A percentile compares a stretch with the other conserved stretches of the same genome.
These are phyloP conservation scores for Adelphocoris suturalis DNA, from an alignment of 2,888 invertebrate genomes.

Conservation along the genomic window DNA sequence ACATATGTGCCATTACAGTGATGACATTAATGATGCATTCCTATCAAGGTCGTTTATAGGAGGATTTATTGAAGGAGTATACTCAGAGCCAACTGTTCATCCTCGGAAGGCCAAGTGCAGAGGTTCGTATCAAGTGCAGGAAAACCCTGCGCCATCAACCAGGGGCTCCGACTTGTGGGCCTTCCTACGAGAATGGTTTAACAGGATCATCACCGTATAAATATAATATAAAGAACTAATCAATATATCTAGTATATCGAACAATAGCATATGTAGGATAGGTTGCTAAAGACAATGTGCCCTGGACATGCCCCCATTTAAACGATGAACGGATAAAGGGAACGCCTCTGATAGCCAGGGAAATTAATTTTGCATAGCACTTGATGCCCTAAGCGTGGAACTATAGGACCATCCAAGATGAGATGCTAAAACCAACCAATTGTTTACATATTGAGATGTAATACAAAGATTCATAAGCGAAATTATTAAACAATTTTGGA, in stretches of 20 bases:
- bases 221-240: too few relatives aligned
- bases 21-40: too few relatives aligned
- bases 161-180: conserved; percentile 47
- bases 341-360: conserved; percentile 35
- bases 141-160: conserved; percentile 57
- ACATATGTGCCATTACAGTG: too few relatives aligned
- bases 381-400: not conserved
- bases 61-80: not conserved
- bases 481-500: too few relatives aligned
- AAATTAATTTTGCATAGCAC: not conserved
- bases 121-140: conserved; percentile 63
- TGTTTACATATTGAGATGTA: too few relatives aligned
- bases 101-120: conserved; percentile 24
- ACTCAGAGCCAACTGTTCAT: conserved; percentile 67
- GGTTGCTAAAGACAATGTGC: not conserved
- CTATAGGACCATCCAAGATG: too few relatives aligned
- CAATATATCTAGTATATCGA: too few relatives aligned
- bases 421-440: too few relatives aligned
- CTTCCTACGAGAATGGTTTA: conserved; percentile 68
- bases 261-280: not conserved
- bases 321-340: not conserved
- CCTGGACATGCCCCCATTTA: conserved; percentile 21
- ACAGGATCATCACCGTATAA: conserved; percentile 61
- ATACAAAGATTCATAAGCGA: too few relatives aligned
- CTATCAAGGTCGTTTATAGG: too few relatives aligned